Evolutionary conservation across 2,113 vertebrate species (phyloP), one percentile per base, ranked within the genome.

Genomic region (Neofelis nebulosa): DNA sequence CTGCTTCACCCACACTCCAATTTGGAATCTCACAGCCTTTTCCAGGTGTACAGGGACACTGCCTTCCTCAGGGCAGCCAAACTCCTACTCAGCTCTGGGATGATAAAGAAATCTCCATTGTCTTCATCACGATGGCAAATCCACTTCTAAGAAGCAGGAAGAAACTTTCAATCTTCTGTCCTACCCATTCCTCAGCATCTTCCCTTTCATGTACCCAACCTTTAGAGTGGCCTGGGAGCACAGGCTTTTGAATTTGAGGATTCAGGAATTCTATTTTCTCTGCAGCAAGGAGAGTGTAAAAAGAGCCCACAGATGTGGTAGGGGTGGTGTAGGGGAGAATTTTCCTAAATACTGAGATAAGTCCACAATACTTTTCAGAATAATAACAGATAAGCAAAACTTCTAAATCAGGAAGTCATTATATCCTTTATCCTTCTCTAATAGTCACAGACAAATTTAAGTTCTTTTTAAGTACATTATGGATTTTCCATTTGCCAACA

Each of bases 401-500:
- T n/a, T 71, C 12, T 21, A n/a, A 41, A 48, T 57, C 33, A 36
- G 0, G 38, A 18, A 71, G 29, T 11, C 4, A 8, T 73, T 55
- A 68, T 31, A 31, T 18, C 41, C 66, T 76, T 33, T 19, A 15
- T 41, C 55, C 21, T 80, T 41, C n/a, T 12, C 33, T 61, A 68
- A 73, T 0, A 84, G 14, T 86, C 69, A 65, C 5, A 66, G 36
- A 21, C 73, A 50, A 81, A 69, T 38, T 38, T 38, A 38, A 38
- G 38, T 38, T 38, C 38, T 38, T 38, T 48, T 13, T 41, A 50
- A 12, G 29, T 23, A 31, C 41, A 50, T 41, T 79, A 92, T 79
- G 66, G 13, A 31, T 84, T 93, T 92, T 41, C 74, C 86, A 89
- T 92, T 93, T 74, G 79, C 80, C 74, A 74, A 38, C 33, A 85